Base-by-base conservation (phyloP, 2,113 vertebrate genomes). In the Heterotilapia buettikoferi region DNA sequence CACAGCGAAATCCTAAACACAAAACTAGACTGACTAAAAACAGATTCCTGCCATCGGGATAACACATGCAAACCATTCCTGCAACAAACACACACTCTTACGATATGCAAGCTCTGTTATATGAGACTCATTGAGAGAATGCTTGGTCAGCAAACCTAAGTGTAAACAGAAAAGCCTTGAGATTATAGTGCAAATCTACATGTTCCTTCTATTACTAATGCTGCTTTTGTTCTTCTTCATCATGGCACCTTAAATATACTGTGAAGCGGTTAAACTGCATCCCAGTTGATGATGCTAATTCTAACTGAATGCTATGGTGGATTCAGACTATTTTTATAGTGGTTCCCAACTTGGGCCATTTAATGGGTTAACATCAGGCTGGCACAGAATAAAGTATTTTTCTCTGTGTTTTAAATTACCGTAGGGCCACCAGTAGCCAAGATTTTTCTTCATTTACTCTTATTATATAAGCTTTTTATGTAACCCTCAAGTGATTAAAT, bases 81-180 rank as follows among this genome's bases (percentile, higher is more conserved):
- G 52, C 40, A 36, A 68, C 50, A 45, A 4, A 88, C 43, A 88
- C 43, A 80, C 19, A 80, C 40, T 21, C 83, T 33, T 54, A 45
- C 43, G 53, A 86, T 63, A 86, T 33, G 56, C 66, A 80, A 88
- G 80, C 61, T 88, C 26, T 85, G 81, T 89, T 63, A 57, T 50
- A 68, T 80, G 50, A 73, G 78, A 82, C 40, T 82, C 57, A 57
- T 78, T 84, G 87, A 84, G 29, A 78, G 57, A 68, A 53, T 24
- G 36, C 71, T 85, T 84, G 83, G 81, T 82, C 21, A 86, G 56
- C 84, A 88, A 84, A 47, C 6, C 9, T 57, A 68, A 76, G 52
- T 86, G 73, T 79, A 50, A 43, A 78, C 66, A 92, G 56, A 86
- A 66, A 90, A 91, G 73, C 88, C 86, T 84, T 86, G 81, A 92